Percentiles rank a stretch among this genome's conserved stretches.
Conservation (phyloP, 2,113 vertebrate species). For the Protobothrops mucrosquamatus region DNA sequence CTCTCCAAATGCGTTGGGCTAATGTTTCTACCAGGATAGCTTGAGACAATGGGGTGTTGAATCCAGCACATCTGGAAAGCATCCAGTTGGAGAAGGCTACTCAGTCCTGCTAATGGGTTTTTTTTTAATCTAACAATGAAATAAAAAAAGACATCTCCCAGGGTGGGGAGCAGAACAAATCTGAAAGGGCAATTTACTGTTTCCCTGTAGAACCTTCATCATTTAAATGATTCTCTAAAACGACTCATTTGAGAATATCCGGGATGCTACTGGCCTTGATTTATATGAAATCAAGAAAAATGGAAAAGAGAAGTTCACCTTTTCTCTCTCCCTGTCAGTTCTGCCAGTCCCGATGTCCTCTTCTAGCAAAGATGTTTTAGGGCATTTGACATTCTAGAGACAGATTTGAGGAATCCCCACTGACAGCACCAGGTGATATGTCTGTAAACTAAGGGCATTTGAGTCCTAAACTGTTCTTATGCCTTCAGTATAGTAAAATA, state of each 20-base stretch:
- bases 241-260: slow-evolving; percentile 32
- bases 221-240: slow-evolving; percentile 38
- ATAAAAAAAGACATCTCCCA: neutral
- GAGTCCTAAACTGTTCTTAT: slow-evolving; percentile 1
- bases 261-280: slow-evolving; percentile 19
- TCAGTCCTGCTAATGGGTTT: neutral
- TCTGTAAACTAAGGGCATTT: slow-evolving; percentile 44
- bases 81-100: neutral
- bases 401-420: slow-evolving; percentile 38
- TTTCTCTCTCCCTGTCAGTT: slow-evolving; percentile 1
- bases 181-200: neutral
- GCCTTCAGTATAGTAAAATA: slow-evolving; percentile 44
- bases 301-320: neutral
- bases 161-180: slow-evolving; percentile 27
- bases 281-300: slow-evolving; percentile 23
- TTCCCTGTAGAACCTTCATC: slow-evolving; percentile 19
- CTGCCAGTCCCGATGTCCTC: slow-evolving; percentile 34
- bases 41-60: neutral
- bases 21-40: neutral
- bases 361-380: slow-evolving; percentile 38
- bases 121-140: neutral
- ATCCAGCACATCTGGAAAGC: neutral
- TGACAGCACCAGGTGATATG: slow-evolving; percentile 50
- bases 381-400: slow-evolving; percentile 23
- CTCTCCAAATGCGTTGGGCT: neutral